Evolutionary conservation across 23 tunicate genomes (phyloP).

Genomic region (Styela plicata): DNA sequence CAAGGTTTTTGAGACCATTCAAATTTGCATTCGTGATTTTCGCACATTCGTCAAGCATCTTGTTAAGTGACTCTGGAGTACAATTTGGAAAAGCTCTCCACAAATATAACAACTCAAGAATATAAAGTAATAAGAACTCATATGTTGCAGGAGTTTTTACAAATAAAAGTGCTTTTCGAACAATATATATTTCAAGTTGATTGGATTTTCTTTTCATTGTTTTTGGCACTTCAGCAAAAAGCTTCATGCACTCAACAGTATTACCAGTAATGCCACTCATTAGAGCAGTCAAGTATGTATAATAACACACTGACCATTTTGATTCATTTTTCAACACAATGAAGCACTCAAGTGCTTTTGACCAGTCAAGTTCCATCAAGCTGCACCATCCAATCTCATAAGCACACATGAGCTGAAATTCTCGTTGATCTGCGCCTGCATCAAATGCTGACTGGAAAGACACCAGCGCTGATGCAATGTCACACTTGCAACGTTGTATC

Average conservation of each 20-base stretch:
- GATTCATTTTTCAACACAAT: conserved; percentile 69
- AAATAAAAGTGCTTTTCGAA: conserved; percentile 66
- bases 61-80: conserved; percentile 38
- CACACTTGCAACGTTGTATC: conserved; percentile 63
- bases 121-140: conserved; percentile 41
- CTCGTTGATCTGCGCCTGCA: conserved; percentile 64
- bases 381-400: conserved; percentile 92
- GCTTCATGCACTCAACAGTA: conserved; percentile 28
- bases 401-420: conserved; percentile 70
- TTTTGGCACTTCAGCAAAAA: conserved; percentile 78
- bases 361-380: conserved; percentile 72
- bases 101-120: conserved; percentile 63
- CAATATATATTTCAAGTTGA: conserved; percentile 70
- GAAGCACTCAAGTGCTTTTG: conserved; percentile 55
- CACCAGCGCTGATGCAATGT: conserved; percentile 49
- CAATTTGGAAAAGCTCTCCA: conserved; percentile 89
- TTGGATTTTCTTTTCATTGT: conserved; percentile 72
- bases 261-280: conserved; percentile 33
- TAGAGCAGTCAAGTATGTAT: conserved; percentile 70
- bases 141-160: conserved; percentile 66
- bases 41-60: conserved; percentile 60
- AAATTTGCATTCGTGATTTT: conserved; percentile 43
- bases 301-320: conserved; percentile 83
- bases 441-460: conserved; percentile 64
- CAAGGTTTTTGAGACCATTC: conserved; percentile 57